phyloP scores from a whole-genome alignment of 2,888 invertebrate species.

The Mythimna loreyi region DNA sequence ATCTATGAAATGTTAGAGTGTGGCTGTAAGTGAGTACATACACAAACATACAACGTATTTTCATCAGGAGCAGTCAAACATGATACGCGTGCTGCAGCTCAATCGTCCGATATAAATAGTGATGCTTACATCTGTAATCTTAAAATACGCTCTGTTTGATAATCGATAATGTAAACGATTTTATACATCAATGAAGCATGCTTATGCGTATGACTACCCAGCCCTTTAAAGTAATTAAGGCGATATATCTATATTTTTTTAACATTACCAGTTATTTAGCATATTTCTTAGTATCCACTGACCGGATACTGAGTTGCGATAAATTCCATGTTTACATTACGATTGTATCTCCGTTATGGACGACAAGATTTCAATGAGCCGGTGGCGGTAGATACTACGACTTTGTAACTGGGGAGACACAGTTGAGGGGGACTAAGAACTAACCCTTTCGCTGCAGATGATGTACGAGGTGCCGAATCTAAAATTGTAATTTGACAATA shows the following conservation, averaged over 20 bases:
- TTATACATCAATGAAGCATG: constrained; percentile 74
- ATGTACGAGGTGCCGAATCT: constrained; percentile 81
- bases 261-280: constrained; percentile 67
- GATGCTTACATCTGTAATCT: constrained; percentile 74
- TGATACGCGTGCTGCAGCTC: constrained; percentile 72
- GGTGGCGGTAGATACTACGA: constrained; percentile 60
- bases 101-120: constrained; percentile 73
- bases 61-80: constrained; percentile 69
- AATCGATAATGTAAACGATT: constrained; percentile 79
- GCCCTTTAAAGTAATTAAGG: constrained; percentile 73
- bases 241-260: constrained; percentile 64
- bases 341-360: constrained; percentile 71
- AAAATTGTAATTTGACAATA: constrained; percentile 86
- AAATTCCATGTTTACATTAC: constrained; percentile 82
- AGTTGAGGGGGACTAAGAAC: constrained; percentile 33
- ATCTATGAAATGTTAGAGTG: constrained; percentile 33
- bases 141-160: constrained; percentile 75
- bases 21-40: constrained; percentile 41
- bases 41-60: constrained; percentile 63
- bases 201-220: constrained; percentile 63
- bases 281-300: constrained; percentile 77
- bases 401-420: constrained; percentile 58
- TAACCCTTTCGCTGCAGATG: constrained; percentile 72
- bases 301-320: constrained; percentile 77
- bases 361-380: constrained; percentile 73